phyloP scores from a whole-genome alignment of 2,113 vertebrate genomes.

The Periophthalmodon schlosseri region DNA sequence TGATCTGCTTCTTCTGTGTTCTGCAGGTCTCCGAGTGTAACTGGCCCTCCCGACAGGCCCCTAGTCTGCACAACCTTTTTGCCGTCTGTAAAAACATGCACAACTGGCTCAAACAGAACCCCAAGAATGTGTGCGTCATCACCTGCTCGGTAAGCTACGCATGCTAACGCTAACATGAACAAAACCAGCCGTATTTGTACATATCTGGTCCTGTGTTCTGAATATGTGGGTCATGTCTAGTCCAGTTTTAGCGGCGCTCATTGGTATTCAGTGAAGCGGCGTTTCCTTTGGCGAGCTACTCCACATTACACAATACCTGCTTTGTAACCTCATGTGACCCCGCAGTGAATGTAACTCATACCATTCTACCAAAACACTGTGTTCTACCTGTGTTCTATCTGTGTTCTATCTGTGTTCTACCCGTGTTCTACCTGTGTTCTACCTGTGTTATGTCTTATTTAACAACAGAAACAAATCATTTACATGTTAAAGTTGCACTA shows the following conservation, averaged over 20 bases:
- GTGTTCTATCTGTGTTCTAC: too few relatives aligned
- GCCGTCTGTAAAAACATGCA: conserved; percentile 99
- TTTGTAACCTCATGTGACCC: conserved; percentile 39
- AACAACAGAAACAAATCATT: too few relatives aligned
- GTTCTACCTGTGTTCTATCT: too few relatives aligned
- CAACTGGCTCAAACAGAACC: conserved; percentile 98
- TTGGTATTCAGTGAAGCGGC: conserved; percentile 29
- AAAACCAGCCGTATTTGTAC: too few relatives aligned
- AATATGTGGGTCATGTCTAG: not conserved
- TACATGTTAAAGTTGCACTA: too few relatives aligned
- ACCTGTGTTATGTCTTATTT: too few relatives aligned
- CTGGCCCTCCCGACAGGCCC: conserved; percentile 93
- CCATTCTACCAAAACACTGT: not conserved
- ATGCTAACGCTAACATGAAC: not conserved
- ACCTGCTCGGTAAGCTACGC: conserved; percentile 90
- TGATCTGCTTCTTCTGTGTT: not conserved
- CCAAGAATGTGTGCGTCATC: conserved; percentile 98
- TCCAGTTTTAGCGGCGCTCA: conserved; percentile 13
- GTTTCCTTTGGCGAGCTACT: conserved; percentile 49
- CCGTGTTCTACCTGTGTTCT: too few relatives aligned
- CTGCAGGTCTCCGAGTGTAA: conserved; percentile 95
- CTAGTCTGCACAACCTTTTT: conserved; percentile 96
- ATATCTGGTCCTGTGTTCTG: not conserved
- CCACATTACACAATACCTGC: conserved; percentile 43
- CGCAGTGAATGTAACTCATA: not conserved